Percentiles rank a stretch among this genome's conserved stretches.
Conservation (phyloP, 2,888 invertebrate species). For the Notocelia uddmanniana region DNA sequence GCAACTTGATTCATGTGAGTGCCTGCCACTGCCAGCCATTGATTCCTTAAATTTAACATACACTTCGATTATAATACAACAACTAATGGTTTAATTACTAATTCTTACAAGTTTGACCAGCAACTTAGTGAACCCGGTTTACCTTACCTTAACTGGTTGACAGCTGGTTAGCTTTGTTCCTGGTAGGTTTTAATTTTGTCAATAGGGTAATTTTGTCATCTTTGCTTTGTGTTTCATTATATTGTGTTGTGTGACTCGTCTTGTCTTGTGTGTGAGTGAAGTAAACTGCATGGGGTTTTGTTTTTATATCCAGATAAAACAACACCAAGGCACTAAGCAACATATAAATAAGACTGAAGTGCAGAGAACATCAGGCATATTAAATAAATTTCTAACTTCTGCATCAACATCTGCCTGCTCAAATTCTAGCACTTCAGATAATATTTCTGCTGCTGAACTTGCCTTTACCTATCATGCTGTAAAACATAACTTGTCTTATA, state of each 20-base stretch:
- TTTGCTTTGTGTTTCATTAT: not conserved
- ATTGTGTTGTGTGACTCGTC: not conserved
- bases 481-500: conserved; percentile 57
- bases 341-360: conserved; percentile 45
- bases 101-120: not conserved
- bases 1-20: too few relatives aligned
- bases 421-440: conserved; percentile 33
- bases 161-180: too few relatives aligned
- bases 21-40: too few relatives aligned
- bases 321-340: conserved; percentile 45
- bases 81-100: not conserved
- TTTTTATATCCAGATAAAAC: conserved; percentile 44
- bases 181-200: too few relatives aligned
- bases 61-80: too few relatives aligned
- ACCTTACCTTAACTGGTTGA: not conserved
- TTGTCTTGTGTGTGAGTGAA: not conserved
- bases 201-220: too few relatives aligned
- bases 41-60: too few relatives aligned
- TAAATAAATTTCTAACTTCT: conserved; percentile 45
- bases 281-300: not conserved
- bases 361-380: conserved; percentile 40
- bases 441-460: conserved; percentile 49
- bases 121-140: not conserved
- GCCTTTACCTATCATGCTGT: conserved; percentile 55
- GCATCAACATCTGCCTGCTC: conserved; percentile 38